These are phyloP conservation scores for Diachrysia chrysitis DNA, from an alignment of 2,888 invertebrate genomes.

Conservation along the genomic window DNA sequence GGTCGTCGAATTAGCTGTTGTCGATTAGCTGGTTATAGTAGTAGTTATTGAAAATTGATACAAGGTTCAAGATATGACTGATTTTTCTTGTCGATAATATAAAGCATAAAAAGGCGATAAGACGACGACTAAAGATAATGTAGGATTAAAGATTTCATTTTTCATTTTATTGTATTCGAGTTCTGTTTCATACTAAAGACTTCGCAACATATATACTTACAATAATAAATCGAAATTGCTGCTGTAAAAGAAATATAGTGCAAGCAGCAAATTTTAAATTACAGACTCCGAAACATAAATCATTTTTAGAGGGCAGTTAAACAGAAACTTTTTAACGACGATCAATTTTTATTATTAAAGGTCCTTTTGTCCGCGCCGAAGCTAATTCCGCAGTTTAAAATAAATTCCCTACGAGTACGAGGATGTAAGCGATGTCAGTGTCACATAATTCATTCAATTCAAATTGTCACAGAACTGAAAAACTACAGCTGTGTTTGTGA, in stretches of 20 bases:
- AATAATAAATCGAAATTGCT: neutral
- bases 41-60: too few relatives aligned
- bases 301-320: slow-evolving; percentile 37
- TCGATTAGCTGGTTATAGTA: too few relatives aligned
- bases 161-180: too few relatives aligned
- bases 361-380: slow-evolving; percentile 8
- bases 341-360: slow-evolving; percentile 41
- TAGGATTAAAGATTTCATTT: too few relatives aligned
- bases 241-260: slow-evolving; percentile 2
- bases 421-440: neutral
- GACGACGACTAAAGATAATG: too few relatives aligned
- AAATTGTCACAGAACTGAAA: neutral
- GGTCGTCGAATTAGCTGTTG: too few relatives aligned
- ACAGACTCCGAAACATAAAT: slow-evolving; percentile 31
- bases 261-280: slow-evolving; percentile 22
- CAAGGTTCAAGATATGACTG: too few relatives aligned
- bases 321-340: slow-evolving; percentile 44
- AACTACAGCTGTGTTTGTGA: slow-evolving; percentile 2
- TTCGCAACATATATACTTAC: too few relatives aligned
- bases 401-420: neutral
- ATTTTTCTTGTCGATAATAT: too few relatives aligned
- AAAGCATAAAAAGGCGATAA: too few relatives aligned
- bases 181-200: too few relatives aligned
- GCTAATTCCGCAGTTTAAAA: neutral
- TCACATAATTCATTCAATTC: neutral